phyloP scores from a whole-genome alignment of 2,797 vertebrate species.

The Ataeniobius toweri region DNA sequence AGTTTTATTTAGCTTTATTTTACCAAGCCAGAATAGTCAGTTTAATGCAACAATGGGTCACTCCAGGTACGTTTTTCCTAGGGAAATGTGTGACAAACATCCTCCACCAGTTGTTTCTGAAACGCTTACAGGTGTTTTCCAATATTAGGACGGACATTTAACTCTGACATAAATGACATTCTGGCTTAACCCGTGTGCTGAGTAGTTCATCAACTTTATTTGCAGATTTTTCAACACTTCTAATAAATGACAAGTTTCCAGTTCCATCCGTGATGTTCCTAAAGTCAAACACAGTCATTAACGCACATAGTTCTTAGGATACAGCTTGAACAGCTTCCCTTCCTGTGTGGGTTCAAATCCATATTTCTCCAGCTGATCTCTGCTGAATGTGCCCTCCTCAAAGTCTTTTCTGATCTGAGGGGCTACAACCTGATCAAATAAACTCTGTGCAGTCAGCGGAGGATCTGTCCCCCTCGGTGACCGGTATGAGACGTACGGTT shows the following conservation, averaged over 20 bases:
- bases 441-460: conserved; percentile 78
- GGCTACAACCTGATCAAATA: conserved; percentile 85
- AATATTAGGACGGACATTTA: not conserved
- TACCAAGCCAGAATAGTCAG: too few relatives aligned
- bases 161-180: not conserved
- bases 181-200: not conserved
- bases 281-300: conserved; percentile 53
- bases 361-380: conserved; percentile 85
- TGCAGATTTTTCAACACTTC: not conserved
- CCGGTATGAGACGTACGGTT: conserved; percentile 91
- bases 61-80: too few relatives aligned
- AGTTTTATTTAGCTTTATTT: too few relatives aligned
- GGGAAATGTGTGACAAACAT: too few relatives aligned
- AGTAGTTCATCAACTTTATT: not conserved
- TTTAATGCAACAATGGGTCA: too few relatives aligned
- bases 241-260: not conserved
- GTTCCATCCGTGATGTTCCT: not conserved
- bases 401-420: conserved; percentile 86
- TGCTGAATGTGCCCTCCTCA: conserved; percentile 79
- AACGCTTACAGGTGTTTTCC: too few relatives aligned
- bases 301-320: conserved; percentile 90
- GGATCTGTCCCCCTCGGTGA: conserved; percentile 74
- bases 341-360: conserved; percentile 90
- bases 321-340: conserved; percentile 91
- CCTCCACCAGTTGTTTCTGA: too few relatives aligned